A percentile compares a stretch with the other conserved stretches of the same genome.
These are phyloP conservation scores for Pyrrhosoma nymphula DNA, from an alignment of 2,888 invertebrate genomes.

Conservation along the genomic window DNA sequence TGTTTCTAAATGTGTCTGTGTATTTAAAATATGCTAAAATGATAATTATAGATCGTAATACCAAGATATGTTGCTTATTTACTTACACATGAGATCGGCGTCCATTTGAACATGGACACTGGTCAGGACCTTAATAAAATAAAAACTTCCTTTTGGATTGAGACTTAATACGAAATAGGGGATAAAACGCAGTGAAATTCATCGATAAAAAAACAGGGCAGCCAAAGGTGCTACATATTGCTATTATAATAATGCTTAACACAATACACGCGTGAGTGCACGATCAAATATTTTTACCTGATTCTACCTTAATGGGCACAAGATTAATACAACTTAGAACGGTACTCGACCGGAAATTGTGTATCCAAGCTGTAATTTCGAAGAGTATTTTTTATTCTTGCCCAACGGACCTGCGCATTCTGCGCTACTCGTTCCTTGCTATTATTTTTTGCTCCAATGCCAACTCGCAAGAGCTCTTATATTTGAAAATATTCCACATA, in stretches of 20 bases:
- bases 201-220: background rate
- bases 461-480: background rate
- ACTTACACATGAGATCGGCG: background rate
- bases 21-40: slow-evolving; percentile 55
- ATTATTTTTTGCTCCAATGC: slow-evolving; percentile 2
- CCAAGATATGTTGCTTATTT: background rate
- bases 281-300: background rate
- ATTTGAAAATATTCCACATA: background rate
- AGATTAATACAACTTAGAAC: background rate
- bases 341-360: slow-evolving; percentile 17
- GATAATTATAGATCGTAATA: slow-evolving; percentile 29
- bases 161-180: background rate
- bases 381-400: slow-evolving; percentile 39
- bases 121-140: background rate
- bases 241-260: background rate
- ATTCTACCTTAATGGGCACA: background rate
- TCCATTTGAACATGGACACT: slow-evolving; percentile 11
- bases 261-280: background rate
- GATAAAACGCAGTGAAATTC: background rate
- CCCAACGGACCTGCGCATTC: slow-evolving; percentile 53
- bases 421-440: background rate
- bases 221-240: background rate
- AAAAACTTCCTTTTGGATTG: background rate
- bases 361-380: slow-evolving; percentile 10
- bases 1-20: slow-evolving; percentile 44